Evolutionary conservation across 2,797 vertebrate species (phyloP).

Genomic region (Xerus rutilus): DNA sequence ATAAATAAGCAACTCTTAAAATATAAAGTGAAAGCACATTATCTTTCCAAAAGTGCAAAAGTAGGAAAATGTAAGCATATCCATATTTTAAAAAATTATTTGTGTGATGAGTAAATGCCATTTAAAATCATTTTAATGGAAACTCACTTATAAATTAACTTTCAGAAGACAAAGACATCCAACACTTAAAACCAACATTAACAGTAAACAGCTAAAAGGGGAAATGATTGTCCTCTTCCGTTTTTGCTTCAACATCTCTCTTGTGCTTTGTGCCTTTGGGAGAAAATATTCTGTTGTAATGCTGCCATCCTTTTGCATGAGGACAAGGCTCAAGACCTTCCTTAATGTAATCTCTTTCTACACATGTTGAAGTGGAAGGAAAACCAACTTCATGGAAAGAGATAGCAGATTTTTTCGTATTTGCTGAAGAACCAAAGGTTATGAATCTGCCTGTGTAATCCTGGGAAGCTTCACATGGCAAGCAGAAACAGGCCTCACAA

Average conservation of each 20-base stretch:
- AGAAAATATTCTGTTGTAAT: constrained; percentile 93
- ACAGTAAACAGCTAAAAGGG: constrained; percentile 86
- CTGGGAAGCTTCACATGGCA: not conserved
- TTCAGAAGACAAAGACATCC: constrained; percentile 51
- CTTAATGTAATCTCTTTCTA: constrained; percentile 96
- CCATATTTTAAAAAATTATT: constrained; percentile 70
- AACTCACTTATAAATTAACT: constrained; percentile 75
- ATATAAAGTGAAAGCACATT: constrained; percentile 87
- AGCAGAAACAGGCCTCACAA: not conserved
- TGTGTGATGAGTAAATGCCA: constrained; percentile 11
- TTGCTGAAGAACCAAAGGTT: not conserved
- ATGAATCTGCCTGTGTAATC: not conserved
- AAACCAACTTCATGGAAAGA: constrained; percentile 98
- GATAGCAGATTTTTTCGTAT: not conserved
- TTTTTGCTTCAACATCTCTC: constrained; percentile 77
- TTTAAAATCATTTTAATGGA: constrained; percentile 80
- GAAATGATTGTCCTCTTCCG: constrained; percentile 38
- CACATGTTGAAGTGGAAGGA: constrained; percentile 96
- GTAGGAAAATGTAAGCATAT: constrained; percentile 79
- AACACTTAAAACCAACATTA: constrained; percentile 82
- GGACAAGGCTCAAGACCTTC: constrained; percentile 92
- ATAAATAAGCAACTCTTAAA: constrained; percentile 80
- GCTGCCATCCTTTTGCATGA: constrained; percentile 92
- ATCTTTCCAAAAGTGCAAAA: constrained; percentile 84
- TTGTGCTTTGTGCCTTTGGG: constrained; percentile 91